Percentiles rank a stretch among this genome's conserved stretches.
Conservation (phyloP, 1,140 invertebrate genomes). For the Drosophila subobscura region DNA sequence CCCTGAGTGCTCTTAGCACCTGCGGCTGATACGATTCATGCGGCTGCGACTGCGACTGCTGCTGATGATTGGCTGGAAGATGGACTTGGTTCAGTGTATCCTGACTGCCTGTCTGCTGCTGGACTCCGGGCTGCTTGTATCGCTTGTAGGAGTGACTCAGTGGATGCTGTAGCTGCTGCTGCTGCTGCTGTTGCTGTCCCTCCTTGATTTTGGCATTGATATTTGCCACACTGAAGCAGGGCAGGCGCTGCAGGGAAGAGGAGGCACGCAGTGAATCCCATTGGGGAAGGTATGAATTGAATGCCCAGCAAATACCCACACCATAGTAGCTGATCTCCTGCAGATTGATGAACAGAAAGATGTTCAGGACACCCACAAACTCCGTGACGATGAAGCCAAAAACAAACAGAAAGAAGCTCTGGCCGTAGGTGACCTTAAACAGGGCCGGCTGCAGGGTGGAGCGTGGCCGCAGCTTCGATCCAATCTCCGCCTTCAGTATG, state of each 20-base stretch:
- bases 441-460: constrained; percentile 90
- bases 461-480: constrained; percentile 91
- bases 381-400: constrained; percentile 93
- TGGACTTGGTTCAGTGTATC: constrained; percentile 7
- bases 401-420: constrained; percentile 93
- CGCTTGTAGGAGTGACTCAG: constrained; percentile 69
- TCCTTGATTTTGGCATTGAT: constrained; percentile 70
- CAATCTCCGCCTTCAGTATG: constrained; percentile 94
- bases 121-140: constrained; percentile 44
- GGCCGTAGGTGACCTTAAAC: constrained; percentile 94
- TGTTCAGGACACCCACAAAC: constrained; percentile 92
- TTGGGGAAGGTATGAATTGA: not conserved
- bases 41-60: constrained; percentile 10
- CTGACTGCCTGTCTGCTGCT: constrained; percentile 13
- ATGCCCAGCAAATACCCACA: constrained; percentile 46
- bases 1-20: constrained; percentile 53
- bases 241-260: constrained; percentile 47
- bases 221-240: constrained; percentile 73
- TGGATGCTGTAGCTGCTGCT: constrained; percentile 1
- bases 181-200: constrained; percentile 11
- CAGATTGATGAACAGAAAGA: constrained; percentile 93
- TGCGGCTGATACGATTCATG: constrained; percentile 18
- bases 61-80: not conserved
- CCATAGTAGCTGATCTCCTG: constrained; percentile 85
- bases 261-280: not conserved